Base-by-base conservation (phyloP, 2,888 invertebrate genomes). In the Arge pagana region DNA sequence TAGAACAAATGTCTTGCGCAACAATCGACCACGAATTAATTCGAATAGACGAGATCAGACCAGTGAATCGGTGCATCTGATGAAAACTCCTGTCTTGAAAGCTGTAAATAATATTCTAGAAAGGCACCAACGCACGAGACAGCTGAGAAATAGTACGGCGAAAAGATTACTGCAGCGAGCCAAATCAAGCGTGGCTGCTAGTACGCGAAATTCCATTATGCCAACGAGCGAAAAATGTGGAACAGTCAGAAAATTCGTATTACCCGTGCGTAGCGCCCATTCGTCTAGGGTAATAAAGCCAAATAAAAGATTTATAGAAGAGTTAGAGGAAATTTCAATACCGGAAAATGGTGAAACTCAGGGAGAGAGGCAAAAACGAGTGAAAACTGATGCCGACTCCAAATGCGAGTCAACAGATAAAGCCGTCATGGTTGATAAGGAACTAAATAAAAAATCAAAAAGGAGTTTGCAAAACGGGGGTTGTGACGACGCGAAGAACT, bases 231-330 rank as follows among this genome's bases (percentile, higher is more conserved):
- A 74, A 36, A 68, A 68, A 50, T 72, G 75, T 53, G 68, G 56
- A 26, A 50, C 77, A 39, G 78, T 78, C 24, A 79, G 83, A 43
- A 87, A 85, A 72, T 91, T 91, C 80, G 84, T 90, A 24, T 77
- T 93, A 56, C 93, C 93, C 13, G 83, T 87, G 39, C 83, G 90
- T 64, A 93, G 92, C 80, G 88, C 85, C 11, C 88, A 92, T 73
- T 93, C 93, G 33, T 91, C 91, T 4, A 82, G 93, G 60, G 89
- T 91, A 35, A 93, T 93, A 48, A 93, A 90, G 73, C 93, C 93
- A 31, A 93, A 91, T 69, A 93, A 92, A 77, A 83, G 88, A 60
- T 89, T 93, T 67, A 83, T 90, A 50, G 89, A 89, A 68, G 84
- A 84, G 54, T 84, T 85, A 57, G 85, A 83, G 66, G 78, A 76